Conservation (phyloP, 2,888 invertebrate genomes). For the Coleophora flavipennella region DNA sequence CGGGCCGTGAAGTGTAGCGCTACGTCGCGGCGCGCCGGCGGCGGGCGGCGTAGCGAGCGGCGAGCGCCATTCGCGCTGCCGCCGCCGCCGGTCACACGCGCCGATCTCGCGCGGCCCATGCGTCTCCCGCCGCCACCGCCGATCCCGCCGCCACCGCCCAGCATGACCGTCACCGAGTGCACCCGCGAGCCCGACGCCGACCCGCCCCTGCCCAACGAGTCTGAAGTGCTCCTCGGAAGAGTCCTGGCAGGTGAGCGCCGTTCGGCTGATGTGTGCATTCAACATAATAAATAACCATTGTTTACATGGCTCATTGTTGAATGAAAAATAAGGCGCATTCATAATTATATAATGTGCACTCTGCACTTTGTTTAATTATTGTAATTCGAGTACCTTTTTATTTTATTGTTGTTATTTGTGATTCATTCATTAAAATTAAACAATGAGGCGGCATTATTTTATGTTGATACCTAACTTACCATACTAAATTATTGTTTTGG, state of each 20-base stretch:
- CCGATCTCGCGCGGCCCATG: constrained; percentile 51
- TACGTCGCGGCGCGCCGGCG: constrained; percentile 36
- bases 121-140: constrained; percentile 41
- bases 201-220: constrained; percentile 35
- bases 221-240: constrained; percentile 60
- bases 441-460: too few species aligned
- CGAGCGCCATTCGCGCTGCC: constrained; percentile 64
- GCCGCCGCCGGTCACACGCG: constrained; percentile 69
- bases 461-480: too few species aligned
- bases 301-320: constrained; percentile 24
- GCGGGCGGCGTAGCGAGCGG: constrained; percentile 53
- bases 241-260: constrained; percentile 60
- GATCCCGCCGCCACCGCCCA: constrained; percentile 15
- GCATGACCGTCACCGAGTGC: constrained; percentile 67
- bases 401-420: background rate
- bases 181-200: constrained; percentile 32
- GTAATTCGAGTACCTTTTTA: background rate
- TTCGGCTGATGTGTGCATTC: constrained; percentile 34
- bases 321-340: constrained; percentile 16
- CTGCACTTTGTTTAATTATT: background rate
- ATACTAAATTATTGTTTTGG: too few species aligned
- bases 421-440: background rate
- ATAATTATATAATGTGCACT: constrained; percentile 12
- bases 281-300: constrained; percentile 4
- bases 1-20: constrained; percentile 41